Conservation (phyloP, 2,797 vertebrate species). For the Pangasius krempfi region DNA sequence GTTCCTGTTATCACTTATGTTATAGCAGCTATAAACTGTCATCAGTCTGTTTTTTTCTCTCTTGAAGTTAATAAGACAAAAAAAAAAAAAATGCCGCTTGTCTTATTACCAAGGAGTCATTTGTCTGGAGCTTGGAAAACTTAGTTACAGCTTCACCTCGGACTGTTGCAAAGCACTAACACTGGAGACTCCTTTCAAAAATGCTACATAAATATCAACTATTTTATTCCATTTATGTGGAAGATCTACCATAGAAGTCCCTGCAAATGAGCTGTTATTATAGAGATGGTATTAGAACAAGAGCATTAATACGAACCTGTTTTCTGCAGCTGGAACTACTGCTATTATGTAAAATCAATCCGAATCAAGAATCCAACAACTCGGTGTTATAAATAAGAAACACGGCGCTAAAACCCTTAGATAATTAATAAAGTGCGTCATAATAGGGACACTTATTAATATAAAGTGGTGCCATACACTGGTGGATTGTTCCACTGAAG, state of each 20-base stretch:
- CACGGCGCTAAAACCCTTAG: background rate
- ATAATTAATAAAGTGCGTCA: background rate
- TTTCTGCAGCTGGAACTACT: background rate
- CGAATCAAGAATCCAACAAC: background rate
- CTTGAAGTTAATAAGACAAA: background rate
- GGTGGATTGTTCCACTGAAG: background rate
- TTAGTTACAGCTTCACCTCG: background rate
- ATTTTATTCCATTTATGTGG: background rate
- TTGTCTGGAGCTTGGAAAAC: background rate
- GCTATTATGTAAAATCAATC: background rate
- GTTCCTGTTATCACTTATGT: background rate
- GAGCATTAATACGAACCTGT: background rate
- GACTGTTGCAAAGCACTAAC: background rate
- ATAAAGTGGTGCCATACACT: background rate
- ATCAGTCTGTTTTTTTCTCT: background rate
- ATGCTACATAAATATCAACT: background rate
- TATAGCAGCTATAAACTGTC: background rate
- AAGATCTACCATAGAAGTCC: background rate
- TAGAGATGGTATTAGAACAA: background rate
- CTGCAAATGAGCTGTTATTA: background rate
- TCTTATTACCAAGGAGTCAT: background rate
- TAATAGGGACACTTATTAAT: background rate
- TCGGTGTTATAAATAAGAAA: background rate
- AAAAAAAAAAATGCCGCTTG: background rate
- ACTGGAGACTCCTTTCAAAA: background rate